Evolutionary conservation across 1,140 invertebrate species (phyloP).

Genomic region (Cepaea nemoralis): DNA sequence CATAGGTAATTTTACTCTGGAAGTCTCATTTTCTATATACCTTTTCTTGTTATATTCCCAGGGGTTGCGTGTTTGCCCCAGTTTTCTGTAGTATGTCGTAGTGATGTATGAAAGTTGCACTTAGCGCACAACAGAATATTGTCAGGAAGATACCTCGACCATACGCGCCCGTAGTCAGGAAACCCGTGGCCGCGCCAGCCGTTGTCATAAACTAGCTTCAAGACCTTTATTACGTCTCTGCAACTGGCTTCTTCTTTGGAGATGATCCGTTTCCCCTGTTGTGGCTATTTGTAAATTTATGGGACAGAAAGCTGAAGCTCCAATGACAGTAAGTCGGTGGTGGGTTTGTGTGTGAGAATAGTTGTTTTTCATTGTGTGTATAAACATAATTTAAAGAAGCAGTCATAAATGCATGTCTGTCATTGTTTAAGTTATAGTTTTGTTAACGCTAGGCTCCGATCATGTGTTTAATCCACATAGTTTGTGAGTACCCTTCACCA

Average conservation of each 20-base stretch:
- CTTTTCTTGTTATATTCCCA: too few relatives aligned
- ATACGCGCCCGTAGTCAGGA: not conserved
- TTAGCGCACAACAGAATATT: slow-evolving; percentile 41
- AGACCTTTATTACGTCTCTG: not conserved
- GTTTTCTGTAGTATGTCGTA: not conserved
- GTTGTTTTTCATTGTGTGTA: not conserved
- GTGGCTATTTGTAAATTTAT: not conserved
- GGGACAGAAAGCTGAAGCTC: slow-evolving; percentile 5
- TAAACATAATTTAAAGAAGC: not conserved
- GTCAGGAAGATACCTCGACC: slow-evolving; percentile 33
- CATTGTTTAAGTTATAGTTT: not conserved
- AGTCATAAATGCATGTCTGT: not conserved
- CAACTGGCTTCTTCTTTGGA: not conserved
- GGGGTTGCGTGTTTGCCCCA: too few relatives aligned
- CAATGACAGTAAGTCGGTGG: slow-evolving; percentile 32
- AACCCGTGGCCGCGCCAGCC: not conserved
- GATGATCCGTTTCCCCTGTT: not conserved
- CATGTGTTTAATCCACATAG: not conserved
- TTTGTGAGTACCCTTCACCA: too few relatives aligned
- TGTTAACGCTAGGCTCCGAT: not conserved
- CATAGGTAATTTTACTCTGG: too few relatives aligned
- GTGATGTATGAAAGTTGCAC: slow-evolving; percentile 12
- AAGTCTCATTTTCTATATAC: too few relatives aligned
- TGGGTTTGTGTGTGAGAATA: slow-evolving; percentile 32
- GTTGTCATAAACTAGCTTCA: not conserved